These are phyloP conservation scores for Sesamia nonagrioides DNA, from an alignment of 1,140 invertebrate species.

Conservation along the genomic window DNA sequence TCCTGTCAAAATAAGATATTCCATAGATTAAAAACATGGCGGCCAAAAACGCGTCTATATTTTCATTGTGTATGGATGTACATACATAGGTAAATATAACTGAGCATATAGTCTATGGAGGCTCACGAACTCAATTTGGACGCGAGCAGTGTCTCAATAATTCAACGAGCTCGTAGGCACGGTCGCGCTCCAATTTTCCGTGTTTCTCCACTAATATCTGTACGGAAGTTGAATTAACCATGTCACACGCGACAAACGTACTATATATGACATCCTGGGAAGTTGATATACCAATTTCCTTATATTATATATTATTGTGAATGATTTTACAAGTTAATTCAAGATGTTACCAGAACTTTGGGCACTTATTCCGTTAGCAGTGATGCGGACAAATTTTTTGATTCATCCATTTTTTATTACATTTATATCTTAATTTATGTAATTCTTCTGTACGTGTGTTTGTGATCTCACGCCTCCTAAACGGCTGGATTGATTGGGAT, in stretches of 20 bases:
- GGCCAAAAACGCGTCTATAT: no score
- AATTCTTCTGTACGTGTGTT: no score
- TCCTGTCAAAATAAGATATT: no score
- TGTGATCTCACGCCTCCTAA: no score
- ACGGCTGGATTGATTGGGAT: no score
- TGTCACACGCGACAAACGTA: not conserved
- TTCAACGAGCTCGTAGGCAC: slow-evolving; percentile 24
- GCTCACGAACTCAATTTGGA: slow-evolving; percentile 26
- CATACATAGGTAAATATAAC: not conserved
- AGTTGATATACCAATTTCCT: not conserved
- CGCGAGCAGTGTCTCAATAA: slow-evolving; percentile 38
- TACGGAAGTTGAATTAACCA: slow-evolving; percentile 30
- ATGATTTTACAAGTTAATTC: not conserved
- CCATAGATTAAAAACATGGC: no score
- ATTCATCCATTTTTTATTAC: no score
- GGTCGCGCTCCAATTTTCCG: not conserved
- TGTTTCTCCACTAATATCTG: slow-evolving; percentile 7
- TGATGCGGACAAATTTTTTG: no score
- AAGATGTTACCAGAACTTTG: no score
- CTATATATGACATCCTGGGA: not conserved
- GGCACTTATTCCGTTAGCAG: no score
- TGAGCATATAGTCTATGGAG: not conserved
- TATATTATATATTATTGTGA: not conserved
- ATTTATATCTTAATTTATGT: no score
- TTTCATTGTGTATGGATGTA: not conserved